Evolutionary conservation across 2,113 vertebrate species (phyloP), one percentile per base, ranked within the genome.

Genomic region (Podarcis cretensis): DNA sequence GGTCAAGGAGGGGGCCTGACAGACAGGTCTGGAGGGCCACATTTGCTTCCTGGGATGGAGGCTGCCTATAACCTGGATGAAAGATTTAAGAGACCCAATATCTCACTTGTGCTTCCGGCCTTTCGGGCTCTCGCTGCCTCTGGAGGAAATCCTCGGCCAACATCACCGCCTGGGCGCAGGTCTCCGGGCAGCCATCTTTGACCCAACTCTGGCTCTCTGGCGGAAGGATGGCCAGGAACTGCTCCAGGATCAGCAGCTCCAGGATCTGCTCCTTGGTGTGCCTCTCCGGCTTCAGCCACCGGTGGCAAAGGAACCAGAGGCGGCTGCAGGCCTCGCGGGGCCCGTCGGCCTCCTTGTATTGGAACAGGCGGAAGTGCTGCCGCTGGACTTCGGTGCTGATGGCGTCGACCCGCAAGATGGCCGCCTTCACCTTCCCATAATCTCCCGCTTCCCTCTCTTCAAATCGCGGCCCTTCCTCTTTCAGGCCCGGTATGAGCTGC

Each of bases 301-400:
- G 95, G 48, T 94, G 94, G 86, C 95, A 96, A 3, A 96, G 93
- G 80, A 94, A 95, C 96, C 95, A 96, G 1, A 96, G 93, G n/a
- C 91, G 95, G 83, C 95, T 96, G 90, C 95, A 96, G 77, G 95
- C 96, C 37, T 95, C 94, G 0, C 95, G 94, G 13, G 96, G 96
- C n/a, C 95, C 93, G 0, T 68, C 78, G 0, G 73, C 91, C 16
- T 94, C 89, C 68, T 79, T 7, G 1, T 95, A 96, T 82, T 89
- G 86, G 87, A 96, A 96, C 14, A 86, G 94, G 4, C 94, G 92
- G 12, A 96, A 96, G 35, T 93, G 92, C 84, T 92, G 94, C 48
- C 94, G 92, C 81, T 91, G 95, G 63, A 88, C 71, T 84, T 96
- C 95, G 0, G 92, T 59, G 16, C 94, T 86, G 81, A 35, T 86